Evolutionary conservation across 1,140 invertebrate genomes (phyloP).

Genomic region (Musca vetustissima): DNA sequence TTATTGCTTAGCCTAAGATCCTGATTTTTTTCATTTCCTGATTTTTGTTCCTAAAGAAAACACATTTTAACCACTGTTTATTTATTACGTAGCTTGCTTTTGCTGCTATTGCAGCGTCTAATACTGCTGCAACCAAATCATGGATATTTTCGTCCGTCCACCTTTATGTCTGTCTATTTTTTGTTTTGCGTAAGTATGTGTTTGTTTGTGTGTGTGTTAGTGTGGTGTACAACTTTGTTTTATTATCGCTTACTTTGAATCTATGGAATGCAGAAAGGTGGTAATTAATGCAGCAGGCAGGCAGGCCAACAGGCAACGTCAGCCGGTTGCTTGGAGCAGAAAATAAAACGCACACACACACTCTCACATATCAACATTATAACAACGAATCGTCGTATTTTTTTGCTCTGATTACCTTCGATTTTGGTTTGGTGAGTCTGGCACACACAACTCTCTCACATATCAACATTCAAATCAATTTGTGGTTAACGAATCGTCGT

Average conservation of each 20-base stretch:
- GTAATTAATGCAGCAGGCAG: slow-evolving; percentile 11
- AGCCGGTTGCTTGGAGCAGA: background rate
- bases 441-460: background rate
- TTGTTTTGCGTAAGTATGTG: too few species aligned
- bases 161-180: too few species aligned
- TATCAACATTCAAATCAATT: background rate
- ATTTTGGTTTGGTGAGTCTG: background rate
- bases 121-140: too few species aligned
- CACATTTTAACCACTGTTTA: too few species aligned
- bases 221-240: background rate
- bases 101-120: too few species aligned
- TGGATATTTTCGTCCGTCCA: too few species aligned
- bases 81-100: too few species aligned
- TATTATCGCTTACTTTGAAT: slow-evolving; percentile 14
- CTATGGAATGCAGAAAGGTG: slow-evolving; percentile 22
- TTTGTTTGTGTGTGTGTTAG: too few species aligned
- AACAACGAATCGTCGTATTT: background rate
- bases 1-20: too few species aligned
- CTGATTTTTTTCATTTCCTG: too few species aligned
- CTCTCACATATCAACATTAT: background rate
- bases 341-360: background rate
- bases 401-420: background rate
- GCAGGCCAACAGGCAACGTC: too few species aligned
- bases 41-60: too few species aligned
- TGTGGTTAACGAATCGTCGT: background rate